Percentiles rank a stretch among this genome's conserved stretches.
Conservation (phyloP, 2,797 vertebrate genomes). For the Denticeps clupeoides region DNA sequence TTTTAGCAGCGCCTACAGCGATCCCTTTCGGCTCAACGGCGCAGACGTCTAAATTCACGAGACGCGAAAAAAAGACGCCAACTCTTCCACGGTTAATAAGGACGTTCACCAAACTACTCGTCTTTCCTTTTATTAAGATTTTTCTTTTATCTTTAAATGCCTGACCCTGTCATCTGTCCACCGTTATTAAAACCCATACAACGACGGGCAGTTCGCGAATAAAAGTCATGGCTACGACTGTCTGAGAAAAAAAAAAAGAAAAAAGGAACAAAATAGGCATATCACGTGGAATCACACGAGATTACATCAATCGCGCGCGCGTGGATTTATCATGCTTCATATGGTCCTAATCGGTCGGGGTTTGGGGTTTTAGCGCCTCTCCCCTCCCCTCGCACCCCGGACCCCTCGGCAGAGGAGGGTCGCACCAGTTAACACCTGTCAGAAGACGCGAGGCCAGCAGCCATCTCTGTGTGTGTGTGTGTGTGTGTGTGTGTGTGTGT, state of each 20-base stretch:
- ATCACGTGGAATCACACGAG: slow-evolving; percentile 66
- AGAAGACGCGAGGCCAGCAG: slow-evolving; percentile 27
- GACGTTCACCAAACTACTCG: no score
- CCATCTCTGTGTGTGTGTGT: no score
- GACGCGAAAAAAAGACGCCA: slow-evolving; percentile 6
- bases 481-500: no score
- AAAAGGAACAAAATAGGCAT: no score
- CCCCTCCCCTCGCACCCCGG: slow-evolving; percentile 42
- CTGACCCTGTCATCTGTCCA: no score
- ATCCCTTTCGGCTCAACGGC: slow-evolving; percentile 67
- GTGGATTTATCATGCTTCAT: slow-evolving; percentile 66
- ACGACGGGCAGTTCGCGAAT: no score
- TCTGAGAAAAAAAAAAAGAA: no score
- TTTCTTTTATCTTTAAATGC: no score
- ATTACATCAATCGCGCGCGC: slow-evolving; percentile 62
- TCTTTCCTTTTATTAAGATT: no score
- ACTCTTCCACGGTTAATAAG: no score
- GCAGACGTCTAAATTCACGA: slow-evolving; percentile 52
- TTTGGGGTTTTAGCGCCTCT: slow-evolving; percentile 55
- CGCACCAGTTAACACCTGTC: slow-evolving; percentile 34
- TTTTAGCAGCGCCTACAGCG: slow-evolving; percentile 71
- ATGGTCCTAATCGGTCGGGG: slow-evolving; percentile 72
- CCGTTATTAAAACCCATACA: no score
- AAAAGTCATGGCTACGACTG: no score
- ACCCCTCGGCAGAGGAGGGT: slow-evolving; percentile 37